A percentile compares a stretch with the other conserved stretches of the same genome.
These are phyloP conservation scores for Drosophila mulleri DNA, from an alignment of 2,888 invertebrate genomes.

Conservation along the genomic window DNA sequence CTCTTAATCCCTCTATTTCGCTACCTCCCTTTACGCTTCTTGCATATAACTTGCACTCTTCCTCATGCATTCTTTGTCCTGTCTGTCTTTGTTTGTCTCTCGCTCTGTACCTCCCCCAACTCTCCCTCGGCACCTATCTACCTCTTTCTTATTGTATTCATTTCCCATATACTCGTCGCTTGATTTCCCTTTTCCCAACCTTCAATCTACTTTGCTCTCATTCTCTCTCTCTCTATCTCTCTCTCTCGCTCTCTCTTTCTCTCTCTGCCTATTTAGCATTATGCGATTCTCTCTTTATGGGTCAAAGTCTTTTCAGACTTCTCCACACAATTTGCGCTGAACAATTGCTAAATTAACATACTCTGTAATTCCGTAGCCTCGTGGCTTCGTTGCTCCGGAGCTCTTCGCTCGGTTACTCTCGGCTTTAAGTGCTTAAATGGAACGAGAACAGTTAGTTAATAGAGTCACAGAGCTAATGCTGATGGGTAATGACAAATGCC, in stretches of 20 bases:
- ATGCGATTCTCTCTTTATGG: conserved; percentile 18
- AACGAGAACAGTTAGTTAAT: conserved; percentile 41
- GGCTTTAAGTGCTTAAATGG: conserved; percentile 28
- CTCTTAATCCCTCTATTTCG: not conserved
- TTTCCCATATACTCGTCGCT: not conserved
- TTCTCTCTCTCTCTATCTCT: not conserved
- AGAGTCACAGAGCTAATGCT: conserved; percentile 10
- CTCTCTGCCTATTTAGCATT: not conserved
- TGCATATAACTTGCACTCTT: no score
- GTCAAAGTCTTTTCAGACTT: conserved; percentile 53
- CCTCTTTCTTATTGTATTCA: not conserved
- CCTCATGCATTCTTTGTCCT: no score
- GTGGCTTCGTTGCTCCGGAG: not conserved
- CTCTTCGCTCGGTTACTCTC: conserved; percentile 1
- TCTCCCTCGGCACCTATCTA: not conserved
- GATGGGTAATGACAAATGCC: conserved; percentile 2
- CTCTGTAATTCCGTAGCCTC: not conserved
- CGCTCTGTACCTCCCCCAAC: not conserved
- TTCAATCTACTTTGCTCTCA: not conserved
- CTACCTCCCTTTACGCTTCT: not conserved
- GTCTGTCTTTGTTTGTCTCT: no score
- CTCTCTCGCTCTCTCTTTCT: no score
- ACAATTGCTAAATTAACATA: conserved; percentile 68
- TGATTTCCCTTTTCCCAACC: not conserved
- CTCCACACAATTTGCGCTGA: conserved; percentile 66